Conservation (phyloP, 2,888 invertebrate genomes). For the Nomada fabriciana region DNA sequence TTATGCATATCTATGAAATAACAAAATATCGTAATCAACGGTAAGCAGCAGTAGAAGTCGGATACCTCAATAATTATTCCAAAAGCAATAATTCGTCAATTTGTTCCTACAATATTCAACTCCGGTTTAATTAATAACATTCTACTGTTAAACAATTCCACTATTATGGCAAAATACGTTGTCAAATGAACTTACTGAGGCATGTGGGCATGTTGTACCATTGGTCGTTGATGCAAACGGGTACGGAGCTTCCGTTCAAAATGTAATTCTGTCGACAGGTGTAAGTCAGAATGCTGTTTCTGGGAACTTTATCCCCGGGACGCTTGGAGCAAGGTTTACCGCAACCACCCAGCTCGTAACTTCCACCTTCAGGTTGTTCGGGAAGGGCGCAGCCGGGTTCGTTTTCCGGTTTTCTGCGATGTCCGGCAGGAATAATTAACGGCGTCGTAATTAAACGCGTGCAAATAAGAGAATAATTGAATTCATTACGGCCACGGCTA, state of each 20-base stretch:
- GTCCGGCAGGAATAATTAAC: conserved; percentile 35
- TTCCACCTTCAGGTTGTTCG: conserved; percentile 66
- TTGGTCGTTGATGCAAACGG: conserved; percentile 69
- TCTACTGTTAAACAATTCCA: neutral
- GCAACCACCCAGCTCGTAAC: conserved; percentile 70
- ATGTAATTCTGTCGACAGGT: conserved; percentile 73
- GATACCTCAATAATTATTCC: too few species aligned
- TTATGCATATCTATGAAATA: too few species aligned
- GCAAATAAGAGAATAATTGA: conserved; percentile 23
- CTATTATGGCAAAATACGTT: neutral
- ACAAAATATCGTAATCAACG: too few species aligned
- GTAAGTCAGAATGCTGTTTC: conserved; percentile 72
- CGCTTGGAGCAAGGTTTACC: conserved; percentile 64
- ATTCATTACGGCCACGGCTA: conserved; percentile 1
- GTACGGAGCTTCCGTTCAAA: conserved; percentile 69
- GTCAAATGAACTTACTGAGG: conserved; percentile 61
- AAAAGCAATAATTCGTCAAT: too few species aligned
- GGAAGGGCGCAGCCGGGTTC: conserved; percentile 68
- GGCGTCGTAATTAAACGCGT: conserved; percentile 27
- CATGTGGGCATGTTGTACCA: conserved; percentile 70
- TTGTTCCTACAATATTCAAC: too few species aligned
- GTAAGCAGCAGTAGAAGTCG: too few species aligned
- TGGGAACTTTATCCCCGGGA: conserved; percentile 71
- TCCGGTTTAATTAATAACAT: too few species aligned
- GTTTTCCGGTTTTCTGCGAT: conserved; percentile 35